A percentile compares a stretch with the other conserved stretches of the same genome.
These are phyloP conservation scores for Phalloptychus januarius DNA, from an alignment of 2,797 vertebrate genomes.

Conservation along the genomic window DNA sequence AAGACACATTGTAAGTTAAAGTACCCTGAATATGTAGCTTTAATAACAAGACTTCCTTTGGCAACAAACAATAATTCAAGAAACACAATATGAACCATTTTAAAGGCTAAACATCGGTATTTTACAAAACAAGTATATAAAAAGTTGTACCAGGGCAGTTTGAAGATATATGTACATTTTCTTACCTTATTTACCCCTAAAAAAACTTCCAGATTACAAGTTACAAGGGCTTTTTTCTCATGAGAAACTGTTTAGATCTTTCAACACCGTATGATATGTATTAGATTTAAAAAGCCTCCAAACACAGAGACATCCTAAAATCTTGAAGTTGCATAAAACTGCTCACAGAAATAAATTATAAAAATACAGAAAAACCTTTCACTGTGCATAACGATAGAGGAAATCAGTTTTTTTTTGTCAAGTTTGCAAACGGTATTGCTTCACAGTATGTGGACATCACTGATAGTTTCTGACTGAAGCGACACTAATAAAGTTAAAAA, in stretches of 20 bases:
- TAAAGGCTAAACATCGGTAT: slow-evolving; percentile 37
- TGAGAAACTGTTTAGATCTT: slow-evolving; percentile 8
- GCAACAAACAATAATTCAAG: slow-evolving; percentile 49
- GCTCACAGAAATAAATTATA: slow-evolving; percentile 63
- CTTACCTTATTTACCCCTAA: slow-evolving; percentile 8
- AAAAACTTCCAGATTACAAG: slow-evolving; percentile 5
- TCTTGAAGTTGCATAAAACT: slow-evolving; percentile 49
- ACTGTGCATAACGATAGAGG: slow-evolving; percentile 51
- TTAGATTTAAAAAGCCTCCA: slow-evolving; percentile 27
- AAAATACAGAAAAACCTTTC: slow-evolving; percentile 48
- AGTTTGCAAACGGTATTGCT: slow-evolving; percentile 65
- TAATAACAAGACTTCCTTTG: slow-evolving; percentile 58
- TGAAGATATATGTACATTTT: slow-evolving; percentile 2
- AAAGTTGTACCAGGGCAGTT: slow-evolving; percentile 20
- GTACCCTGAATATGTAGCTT: slow-evolving; percentile 42
- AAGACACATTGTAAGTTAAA: slow-evolving; percentile 31
- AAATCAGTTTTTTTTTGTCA: slow-evolving; percentile 38
- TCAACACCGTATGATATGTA: slow-evolving; percentile 25
- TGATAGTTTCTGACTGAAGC: slow-evolving; percentile 31
- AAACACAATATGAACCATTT: slow-evolving; percentile 28
- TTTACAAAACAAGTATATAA: slow-evolving; percentile 52
- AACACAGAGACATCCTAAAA: slow-evolving; percentile 30
- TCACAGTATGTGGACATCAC: slow-evolving; percentile 71
- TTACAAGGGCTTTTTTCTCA: neutral
- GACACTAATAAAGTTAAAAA: slow-evolving; percentile 22